Evolutionary conservation across 2,888 invertebrate species (phyloP), one percentile per base, ranked within the genome.

Genomic region (Stenolophus ochropezus): DNA sequence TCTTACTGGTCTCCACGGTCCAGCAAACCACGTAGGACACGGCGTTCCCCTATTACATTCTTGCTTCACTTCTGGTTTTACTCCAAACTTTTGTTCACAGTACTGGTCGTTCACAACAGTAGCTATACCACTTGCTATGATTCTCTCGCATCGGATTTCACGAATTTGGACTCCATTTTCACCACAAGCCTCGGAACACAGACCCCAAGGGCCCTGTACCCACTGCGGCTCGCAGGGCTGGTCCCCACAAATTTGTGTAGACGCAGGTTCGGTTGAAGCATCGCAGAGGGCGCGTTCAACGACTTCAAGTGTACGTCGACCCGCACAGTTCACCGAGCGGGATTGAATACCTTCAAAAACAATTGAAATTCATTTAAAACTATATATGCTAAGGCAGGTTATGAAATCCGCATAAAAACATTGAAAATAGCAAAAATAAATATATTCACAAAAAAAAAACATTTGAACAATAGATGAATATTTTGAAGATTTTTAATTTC

Each of bases 1-100:
- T 88, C 93, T 91, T 90, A 97, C 97, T 84, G 96, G 95, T 87
- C 94, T 94, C 98, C 98, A 99, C 3, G 95, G 95, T 77, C 95
- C 97, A 23, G 93, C 90, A 87, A 96, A 95, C 95, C 97, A 98
- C 74, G 92, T 91, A 0, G 98, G 97, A 87, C 98, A 98, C 23
- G 93, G 92, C 25, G 93, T 91, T 82, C 94, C 94, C 77, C 92
- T 91, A 88, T 96, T 96, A 88, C 98, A 98, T 77, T 92, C 91
- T 86, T 94, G 92, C 82, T 91, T 91, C 8, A 92, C 91, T 3
- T 91, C 90, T 0, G 96, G 96, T 86, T 94, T 95, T 0, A 93
- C 92, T 0, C 94, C 95, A 1, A 92, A 89, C 16, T 90, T 89
- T 58, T 93, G 91, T 51, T 93, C 90, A 87, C 97, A 98, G 83